Evolutionary conservation across 2,888 invertebrate genomes (phyloP).

Genomic region (Stenotaenia linearis): DNA sequence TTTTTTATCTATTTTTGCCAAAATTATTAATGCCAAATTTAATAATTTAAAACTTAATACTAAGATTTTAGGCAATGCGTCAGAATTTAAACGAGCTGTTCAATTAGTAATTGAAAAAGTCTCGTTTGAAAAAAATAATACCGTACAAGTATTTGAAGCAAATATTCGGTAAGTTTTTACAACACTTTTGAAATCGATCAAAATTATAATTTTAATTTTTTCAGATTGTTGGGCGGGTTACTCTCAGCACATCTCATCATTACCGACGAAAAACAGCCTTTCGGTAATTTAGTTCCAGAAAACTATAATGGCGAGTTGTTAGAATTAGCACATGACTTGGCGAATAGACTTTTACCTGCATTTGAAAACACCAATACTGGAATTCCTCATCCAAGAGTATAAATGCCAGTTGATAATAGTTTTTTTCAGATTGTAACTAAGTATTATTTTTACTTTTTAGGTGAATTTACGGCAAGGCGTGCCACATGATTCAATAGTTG

Average conservation of each 20-base stretch:
- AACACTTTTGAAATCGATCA: not conserved
- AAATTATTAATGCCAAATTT: too few species aligned
- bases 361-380: constrained; percentile 57
- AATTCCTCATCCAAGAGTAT: constrained; percentile 53
- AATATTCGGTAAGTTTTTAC: constrained; percentile 53
- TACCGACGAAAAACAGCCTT: constrained; percentile 52
- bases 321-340: constrained; percentile 57
- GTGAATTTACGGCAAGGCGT: constrained; percentile 55
- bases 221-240: constrained; percentile 56
- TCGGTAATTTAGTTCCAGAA: constrained; percentile 51
- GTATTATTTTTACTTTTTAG: constrained; percentile 42
- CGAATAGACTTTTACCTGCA: constrained; percentile 55
- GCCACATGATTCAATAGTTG: constrained; percentile 51
- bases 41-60: constrained; percentile 35
- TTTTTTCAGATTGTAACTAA: not conserved
- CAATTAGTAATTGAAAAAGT: constrained; percentile 54
- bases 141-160: constrained; percentile 61
- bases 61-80: constrained; percentile 54
- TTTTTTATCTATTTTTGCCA: too few species aligned
- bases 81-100: constrained; percentile 57
- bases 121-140: constrained; percentile 56
- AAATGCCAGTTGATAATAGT: not conserved
- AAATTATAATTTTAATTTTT: too few species aligned
- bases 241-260: constrained; percentile 60
- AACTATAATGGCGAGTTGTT: constrained; percentile 56